Evolutionary conservation across 1,140 invertebrate genomes (phyloP).

Genomic region (Drosophila kepulauana): DNA sequence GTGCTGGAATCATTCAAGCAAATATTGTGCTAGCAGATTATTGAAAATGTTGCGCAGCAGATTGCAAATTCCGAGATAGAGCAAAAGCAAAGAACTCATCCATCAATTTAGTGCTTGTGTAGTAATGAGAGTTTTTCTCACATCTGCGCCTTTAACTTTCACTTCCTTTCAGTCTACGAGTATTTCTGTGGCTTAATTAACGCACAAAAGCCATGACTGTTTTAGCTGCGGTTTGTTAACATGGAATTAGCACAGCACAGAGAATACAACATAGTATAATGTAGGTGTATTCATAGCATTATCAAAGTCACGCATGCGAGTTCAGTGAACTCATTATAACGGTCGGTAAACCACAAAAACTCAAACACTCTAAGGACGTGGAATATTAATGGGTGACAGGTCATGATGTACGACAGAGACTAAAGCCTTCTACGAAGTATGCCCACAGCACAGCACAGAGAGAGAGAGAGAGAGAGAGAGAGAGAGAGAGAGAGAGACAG

Average conservation of each 20-base stretch:
- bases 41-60: not conserved
- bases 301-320: slow-evolving; percentile 60
- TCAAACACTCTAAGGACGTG: slow-evolving; percentile 24
- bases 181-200: slow-evolving; percentile 20
- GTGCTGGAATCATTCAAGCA: not conserved
- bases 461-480: too few species aligned
- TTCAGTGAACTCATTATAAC: slow-evolving; percentile 74
- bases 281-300: slow-evolving; percentile 11
- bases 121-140: not conserved
- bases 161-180: not conserved
- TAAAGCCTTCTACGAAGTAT: slow-evolving; percentile 8
- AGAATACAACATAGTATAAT: not conserved
- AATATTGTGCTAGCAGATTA: not conserved
- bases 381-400: slow-evolving; percentile 63
- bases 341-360: slow-evolving; percentile 51
- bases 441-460: not conserved
- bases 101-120: not conserved
- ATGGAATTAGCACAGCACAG: slow-evolving; percentile 17
- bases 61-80: not conserved
- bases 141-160: not conserved
- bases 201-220: slow-evolving; percentile 5
- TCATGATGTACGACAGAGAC: slow-evolving; percentile 44
- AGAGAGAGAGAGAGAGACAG: too few species aligned
- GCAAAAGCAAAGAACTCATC: not conserved
- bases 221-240: slow-evolving; percentile 7